Percentiles rank a stretch among this genome's conserved stretches.
phyloP scores from a whole-genome alignment of 2,113 vertebrate species.

The Falcunculus frontatus region DNA sequence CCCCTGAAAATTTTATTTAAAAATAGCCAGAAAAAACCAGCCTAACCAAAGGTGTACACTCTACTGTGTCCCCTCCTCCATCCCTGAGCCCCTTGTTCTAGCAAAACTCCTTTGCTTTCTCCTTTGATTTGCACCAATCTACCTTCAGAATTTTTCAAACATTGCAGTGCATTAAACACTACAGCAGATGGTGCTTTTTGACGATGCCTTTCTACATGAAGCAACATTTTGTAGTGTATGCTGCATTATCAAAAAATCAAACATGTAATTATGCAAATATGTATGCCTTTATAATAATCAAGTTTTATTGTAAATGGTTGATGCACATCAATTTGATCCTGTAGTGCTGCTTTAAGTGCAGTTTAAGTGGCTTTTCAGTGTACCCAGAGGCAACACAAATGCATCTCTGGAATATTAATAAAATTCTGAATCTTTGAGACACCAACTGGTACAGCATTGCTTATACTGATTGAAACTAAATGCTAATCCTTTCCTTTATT shows the following conservation, averaged over 20 bases:
- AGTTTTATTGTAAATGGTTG: conserved; percentile 88
- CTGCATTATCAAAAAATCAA: conserved; percentile 85
- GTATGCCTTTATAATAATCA: conserved; percentile 88
- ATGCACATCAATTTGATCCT: conserved; percentile 87
- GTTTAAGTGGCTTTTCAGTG: conserved; percentile 87
- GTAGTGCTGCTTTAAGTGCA: conserved; percentile 86
- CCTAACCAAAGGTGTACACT: background rate
- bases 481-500: conserved; percentile 82
- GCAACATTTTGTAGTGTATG: conserved; percentile 77
- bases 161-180: conserved; percentile 75
- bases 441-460: conserved; percentile 80
- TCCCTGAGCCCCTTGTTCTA: conserved; percentile 39
- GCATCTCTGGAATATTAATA: conserved; percentile 86
- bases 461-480: conserved; percentile 81
- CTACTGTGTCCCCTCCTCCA: background rate
- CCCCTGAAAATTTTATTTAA: background rate
- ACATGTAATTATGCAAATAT: conserved; percentile 89
- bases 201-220: conserved; percentile 73
- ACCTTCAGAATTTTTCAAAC: conserved; percentile 68
- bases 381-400: conserved; percentile 86
- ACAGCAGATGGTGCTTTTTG: conserved; percentile 85
- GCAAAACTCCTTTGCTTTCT: conserved; percentile 53
- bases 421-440: conserved; percentile 83
- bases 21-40: background rate
- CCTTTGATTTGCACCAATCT: conserved; percentile 63